phyloP scores from a whole-genome alignment of 2,888 invertebrate species.

The Dicycla oo region DNA sequence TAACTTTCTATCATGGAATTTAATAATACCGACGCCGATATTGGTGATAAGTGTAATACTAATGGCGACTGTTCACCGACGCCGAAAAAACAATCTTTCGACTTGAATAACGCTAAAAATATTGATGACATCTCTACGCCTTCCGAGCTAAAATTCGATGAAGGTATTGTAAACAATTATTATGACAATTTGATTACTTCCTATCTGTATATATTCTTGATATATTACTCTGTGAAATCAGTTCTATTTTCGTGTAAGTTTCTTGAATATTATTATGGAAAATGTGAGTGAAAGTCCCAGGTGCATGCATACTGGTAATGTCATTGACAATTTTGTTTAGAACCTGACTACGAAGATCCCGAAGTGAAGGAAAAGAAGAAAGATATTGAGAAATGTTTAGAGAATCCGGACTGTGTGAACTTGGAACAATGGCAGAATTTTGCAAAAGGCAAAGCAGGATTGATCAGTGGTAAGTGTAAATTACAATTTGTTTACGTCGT shows the following conservation, averaged over 20 bases:
- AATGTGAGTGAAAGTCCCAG: conserved; percentile 69
- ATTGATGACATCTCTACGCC: conserved; percentile 90
- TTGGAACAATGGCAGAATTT: conserved; percentile 91
- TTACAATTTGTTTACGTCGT: conserved; percentile 47
- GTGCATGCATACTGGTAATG: conserved; percentile 47
- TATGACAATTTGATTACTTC: conserved; percentile 68
- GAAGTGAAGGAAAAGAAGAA: conserved; percentile 91
- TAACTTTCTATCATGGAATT: conserved; percentile 83
- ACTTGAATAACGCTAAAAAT: conserved; percentile 84
- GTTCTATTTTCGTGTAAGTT: conserved; percentile 18
- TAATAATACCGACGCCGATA: conserved; percentile 77
- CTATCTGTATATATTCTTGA: conserved; percentile 54
- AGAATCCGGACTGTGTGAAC: conserved; percentile 82
- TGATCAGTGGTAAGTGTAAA: conserved; percentile 91
- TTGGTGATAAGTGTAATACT: conserved; percentile 78
- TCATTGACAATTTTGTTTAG: conserved; percentile 71
- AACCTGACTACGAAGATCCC: conserved; percentile 91
- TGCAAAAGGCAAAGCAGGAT: conserved; percentile 92
- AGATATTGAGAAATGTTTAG: conserved; percentile 90
- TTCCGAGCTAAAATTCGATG: conserved; percentile 93
- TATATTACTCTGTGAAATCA: conserved; percentile 29
- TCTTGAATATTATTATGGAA: conserved; percentile 6
- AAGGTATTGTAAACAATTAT: conserved; percentile 90
- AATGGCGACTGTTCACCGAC: conserved; percentile 82
- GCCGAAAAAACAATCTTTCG: conserved; percentile 73